These are phyloP conservation scores for Knipowitschia caucasica DNA, from an alignment of 2,797 vertebrate genomes.

Conservation along the genomic window DNA sequence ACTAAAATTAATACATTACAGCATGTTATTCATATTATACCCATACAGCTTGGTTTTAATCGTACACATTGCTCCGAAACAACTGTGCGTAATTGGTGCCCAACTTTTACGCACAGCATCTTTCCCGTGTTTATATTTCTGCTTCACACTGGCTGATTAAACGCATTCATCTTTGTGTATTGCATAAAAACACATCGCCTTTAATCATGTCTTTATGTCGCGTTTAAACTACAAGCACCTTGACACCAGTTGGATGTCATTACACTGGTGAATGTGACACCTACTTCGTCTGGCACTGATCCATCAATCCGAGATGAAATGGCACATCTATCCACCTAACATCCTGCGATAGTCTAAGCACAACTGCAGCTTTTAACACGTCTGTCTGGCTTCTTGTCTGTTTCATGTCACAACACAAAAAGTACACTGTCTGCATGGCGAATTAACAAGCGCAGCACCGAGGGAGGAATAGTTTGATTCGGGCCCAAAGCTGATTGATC, in stretches of 20 bases:
- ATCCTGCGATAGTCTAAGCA: constrained; percentile 23
- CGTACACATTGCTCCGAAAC: neutral
- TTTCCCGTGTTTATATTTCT: neutral
- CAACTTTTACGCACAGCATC: neutral
- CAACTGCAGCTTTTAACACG: constrained; percentile 31
- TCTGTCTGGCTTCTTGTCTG: neutral
- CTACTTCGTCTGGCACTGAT: constrained; percentile 37
- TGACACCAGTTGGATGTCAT: constrained; percentile 10
- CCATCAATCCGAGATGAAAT: constrained; percentile 10
- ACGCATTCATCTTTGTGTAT: neutral
- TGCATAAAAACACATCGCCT: neutral
- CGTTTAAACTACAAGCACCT: neutral
- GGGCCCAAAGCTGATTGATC: too few relatives aligned
- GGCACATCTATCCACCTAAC: constrained; percentile 50
- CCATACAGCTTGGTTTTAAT: neutral
- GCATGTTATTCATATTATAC: neutral
- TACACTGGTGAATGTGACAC: constrained; percentile 23
- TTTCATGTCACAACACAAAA: neutral
- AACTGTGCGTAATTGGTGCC: neutral
- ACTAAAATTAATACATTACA: neutral
- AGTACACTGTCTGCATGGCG: neutral
- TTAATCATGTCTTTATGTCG: neutral
- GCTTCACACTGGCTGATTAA: neutral
- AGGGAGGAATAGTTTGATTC: neutral
- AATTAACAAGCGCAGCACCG: neutral